Conservation (phyloP, 53 echinoderm and acorn worm species). For the Temnopleurus reevesii region DNA sequence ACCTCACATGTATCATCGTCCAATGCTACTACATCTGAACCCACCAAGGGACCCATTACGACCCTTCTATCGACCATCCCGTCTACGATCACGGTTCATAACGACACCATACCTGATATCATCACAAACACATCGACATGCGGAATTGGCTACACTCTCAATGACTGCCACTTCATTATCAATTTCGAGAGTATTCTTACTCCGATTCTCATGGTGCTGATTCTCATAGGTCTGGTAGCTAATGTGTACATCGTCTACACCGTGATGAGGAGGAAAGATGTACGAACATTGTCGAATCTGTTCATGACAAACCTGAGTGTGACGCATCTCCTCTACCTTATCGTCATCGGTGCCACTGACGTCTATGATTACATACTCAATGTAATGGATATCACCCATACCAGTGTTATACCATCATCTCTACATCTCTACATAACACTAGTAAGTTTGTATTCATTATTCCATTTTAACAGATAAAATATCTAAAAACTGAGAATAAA, state of each 20-base stretch:
- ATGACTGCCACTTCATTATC: slow-evolving; percentile 19
- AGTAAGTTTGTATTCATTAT: no score
- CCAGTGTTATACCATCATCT: slow-evolving; percentile 23
- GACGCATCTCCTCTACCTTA: slow-evolving; percentile 10
- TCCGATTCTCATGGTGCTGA: slow-evolving; percentile 24
- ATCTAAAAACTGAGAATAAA: no score
- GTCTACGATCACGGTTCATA: neutral
- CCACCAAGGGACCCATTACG: neutral
- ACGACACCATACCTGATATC: neutral
- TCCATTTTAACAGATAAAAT: no score
- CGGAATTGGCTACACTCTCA: neutral
- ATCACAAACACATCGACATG: neutral
- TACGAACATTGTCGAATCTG: slow-evolving; percentile 35
- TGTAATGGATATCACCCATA: neutral
- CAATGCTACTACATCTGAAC: neutral
- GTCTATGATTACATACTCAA: slow-evolving; percentile 39
- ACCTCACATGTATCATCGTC: neutral
- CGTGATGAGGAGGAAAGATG: neutral
- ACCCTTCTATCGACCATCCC: neutral
- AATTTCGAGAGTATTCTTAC: slow-evolving; percentile 26
- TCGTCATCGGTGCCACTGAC: slow-evolving; percentile 46
- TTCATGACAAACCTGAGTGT: slow-evolving; percentile 47
- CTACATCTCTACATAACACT: slow-evolving; percentile 24
- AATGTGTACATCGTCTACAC: slow-evolving; percentile 28
- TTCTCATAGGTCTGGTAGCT: slow-evolving; percentile 31